Evolutionary conservation across 2,113 vertebrate genomes (phyloP), one percentile per base, ranked within the genome.

Genomic region (Spea multiplicata): DNA sequence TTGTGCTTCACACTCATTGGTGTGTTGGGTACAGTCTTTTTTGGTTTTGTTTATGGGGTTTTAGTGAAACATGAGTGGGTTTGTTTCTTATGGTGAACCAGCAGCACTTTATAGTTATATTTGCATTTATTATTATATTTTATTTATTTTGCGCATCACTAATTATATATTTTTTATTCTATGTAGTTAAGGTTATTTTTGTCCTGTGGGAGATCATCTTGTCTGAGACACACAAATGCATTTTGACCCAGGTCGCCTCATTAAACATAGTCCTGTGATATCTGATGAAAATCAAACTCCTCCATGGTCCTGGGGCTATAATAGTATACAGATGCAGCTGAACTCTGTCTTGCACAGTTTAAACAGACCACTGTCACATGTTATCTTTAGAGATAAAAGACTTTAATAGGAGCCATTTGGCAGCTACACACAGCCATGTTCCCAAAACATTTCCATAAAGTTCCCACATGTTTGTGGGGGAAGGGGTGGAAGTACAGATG

Each of bases 381-480:
- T 5, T 6, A 3, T 4, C 8, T 55, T 14, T 5, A n/a, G 6
- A 71, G 57, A 78, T 78, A 71, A 71, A 71, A 71, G 76, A 45
- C 6, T 47, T 64, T 6, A 70, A 59, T 52, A 66, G 53, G 52
- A 76, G 44, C 44, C 66, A 57, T 30, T 71, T 48, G 9, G 53
- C 68, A 78, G 57, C 68, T 78, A 47, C 62, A 45, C 13, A 45
- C 13, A 53, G 16, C 64, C 46, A 52, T 53, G 68, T 78, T 78
- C 68, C 68, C 69, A 71, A 71, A 69, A 78, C 71, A 62, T 49
- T 10, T 64, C 45, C 30, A 64, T 71, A 49, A 78, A 7, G 46
- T 44, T 50, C 72, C 46, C 55, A 71, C 17, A 66, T 72, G 68
- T 66, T 71, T 71, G 46, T 3, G 46, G 48, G 30, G 45, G 57